Evolutionary conservation across 2,113 vertebrate species (phyloP).

Genomic region (Turdus rufiventris): DNA sequence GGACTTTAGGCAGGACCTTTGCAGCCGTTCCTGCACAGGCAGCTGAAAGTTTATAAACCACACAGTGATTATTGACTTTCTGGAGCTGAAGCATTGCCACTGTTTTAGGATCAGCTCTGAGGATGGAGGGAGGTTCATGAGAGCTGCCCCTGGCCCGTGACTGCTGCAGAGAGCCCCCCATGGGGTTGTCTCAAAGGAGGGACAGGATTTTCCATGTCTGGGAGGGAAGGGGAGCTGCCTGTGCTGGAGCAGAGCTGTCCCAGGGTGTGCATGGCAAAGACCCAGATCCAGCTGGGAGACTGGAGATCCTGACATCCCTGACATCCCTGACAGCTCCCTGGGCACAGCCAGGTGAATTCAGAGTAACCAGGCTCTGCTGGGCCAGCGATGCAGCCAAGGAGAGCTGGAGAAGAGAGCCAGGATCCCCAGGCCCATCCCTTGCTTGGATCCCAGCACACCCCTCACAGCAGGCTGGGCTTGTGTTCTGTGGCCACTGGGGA

Average conservation of each 20-base stretch:
- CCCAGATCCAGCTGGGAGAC: too few species aligned
- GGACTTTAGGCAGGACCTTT: rapidly evolving
- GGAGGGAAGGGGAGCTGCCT: not conserved
- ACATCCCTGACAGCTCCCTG: not conserved
- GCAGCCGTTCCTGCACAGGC: not conserved
- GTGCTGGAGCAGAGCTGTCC: not conserved
- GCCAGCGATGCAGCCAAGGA: rapidly evolving
- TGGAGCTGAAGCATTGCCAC: not conserved
- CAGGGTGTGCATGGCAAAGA: rapidly evolving
- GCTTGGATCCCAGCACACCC: not conserved
- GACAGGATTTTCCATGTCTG: rapidly evolving
- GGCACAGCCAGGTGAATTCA: not conserved
- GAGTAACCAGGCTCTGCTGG: rapidly evolving
- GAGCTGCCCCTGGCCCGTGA: rapidly evolving
- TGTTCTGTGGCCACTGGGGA: not conserved
- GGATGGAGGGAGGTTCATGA: not conserved
- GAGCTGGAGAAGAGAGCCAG: not conserved
- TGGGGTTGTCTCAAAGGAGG: rapidly evolving
- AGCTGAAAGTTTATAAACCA: rapidly evolving
- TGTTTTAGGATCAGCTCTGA: not conserved
- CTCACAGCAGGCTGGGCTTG: not conserved
- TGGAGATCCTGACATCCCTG: not conserved
- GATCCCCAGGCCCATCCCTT: rapidly evolving
- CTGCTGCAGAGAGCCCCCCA: too few species aligned
- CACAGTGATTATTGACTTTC: rapidly evolving